Percentiles rank a stretch among this genome's conserved stretches.
phyloP scores from a whole-genome alignment of 2,113 vertebrate genomes.

The Ancistrus triradiatus region DNA sequence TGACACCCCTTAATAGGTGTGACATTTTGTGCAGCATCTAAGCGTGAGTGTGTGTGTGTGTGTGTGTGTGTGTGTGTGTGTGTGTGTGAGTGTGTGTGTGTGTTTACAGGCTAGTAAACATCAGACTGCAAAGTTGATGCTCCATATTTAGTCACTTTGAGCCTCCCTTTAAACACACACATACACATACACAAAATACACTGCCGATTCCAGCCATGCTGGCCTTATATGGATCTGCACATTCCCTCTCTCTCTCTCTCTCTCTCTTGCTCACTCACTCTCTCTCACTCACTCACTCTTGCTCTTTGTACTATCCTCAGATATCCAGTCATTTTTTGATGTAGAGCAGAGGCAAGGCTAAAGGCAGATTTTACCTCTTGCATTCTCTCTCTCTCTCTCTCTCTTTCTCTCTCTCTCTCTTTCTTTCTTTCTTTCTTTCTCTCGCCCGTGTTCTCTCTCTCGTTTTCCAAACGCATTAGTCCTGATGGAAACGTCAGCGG shows the following conservation, averaged over 20 bases:
- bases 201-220: slow-evolving; percentile 66
- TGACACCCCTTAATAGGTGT: background rate
- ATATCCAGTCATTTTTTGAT: slow-evolving; percentile 21
- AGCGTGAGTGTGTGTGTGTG: slow-evolving; percentile 1
- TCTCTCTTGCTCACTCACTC: slow-evolving; percentile 15
- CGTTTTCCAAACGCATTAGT: slow-evolving; percentile 43
- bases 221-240: slow-evolving; percentile 73
- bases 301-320: background rate
- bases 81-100: background rate
- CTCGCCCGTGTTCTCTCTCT: too few relatives aligned
- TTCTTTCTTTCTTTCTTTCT: too few relatives aligned
- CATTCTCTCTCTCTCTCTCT: too few relatives aligned
- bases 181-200: slow-evolving; percentile 50
- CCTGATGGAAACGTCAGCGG: slow-evolving; percentile 45
- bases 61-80: slow-evolving; percentile 16
- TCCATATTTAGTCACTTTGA: slow-evolving; percentile 96
- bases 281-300: slow-evolving; percentile 3
- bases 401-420: too few relatives aligned
- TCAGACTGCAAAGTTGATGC: slow-evolving; percentile 51
- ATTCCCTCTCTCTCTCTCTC: slow-evolving; percentile 39
- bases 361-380: slow-evolving; percentile 19
- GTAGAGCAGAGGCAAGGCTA: slow-evolving; percentile 39
- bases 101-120: slow-evolving; percentile 50
- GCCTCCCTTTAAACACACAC: slow-evolving; percentile 69
- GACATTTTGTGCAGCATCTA: background rate